phyloP scores from a whole-genome alignment of 2,888 invertebrate genomes.

The Pandemis cinnamomeana region DNA sequence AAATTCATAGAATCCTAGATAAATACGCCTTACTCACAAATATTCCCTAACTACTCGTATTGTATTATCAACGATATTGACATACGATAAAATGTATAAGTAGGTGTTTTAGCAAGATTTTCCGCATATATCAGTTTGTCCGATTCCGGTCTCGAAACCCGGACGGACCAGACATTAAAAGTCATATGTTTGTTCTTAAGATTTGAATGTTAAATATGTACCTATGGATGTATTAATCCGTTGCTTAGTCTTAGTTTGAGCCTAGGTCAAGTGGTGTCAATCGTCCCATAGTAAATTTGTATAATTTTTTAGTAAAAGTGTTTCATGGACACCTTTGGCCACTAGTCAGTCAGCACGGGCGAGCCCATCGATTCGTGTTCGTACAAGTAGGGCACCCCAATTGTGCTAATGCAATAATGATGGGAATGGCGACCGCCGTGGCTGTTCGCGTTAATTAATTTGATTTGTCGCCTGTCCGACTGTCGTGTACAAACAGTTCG shows the following conservation, averaged over 20 bases:
- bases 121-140: no score
- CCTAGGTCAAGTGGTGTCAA: no score
- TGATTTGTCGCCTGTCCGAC: constrained; percentile 71
- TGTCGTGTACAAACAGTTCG: constrained; percentile 37
- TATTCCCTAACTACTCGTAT: background rate
- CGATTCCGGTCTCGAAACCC: no score
- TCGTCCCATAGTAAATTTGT: no score
- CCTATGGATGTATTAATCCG: no score
- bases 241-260: no score
- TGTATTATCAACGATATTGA: background rate
- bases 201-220: no score
- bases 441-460: constrained; percentile 65
- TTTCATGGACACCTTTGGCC: background rate
- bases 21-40: constrained; percentile 2
- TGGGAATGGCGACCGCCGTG: constrained; percentile 37
- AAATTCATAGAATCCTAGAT: constrained; percentile 15
- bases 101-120: no score
- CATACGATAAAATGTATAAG: no score
- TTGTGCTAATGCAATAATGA: constrained; percentile 48
- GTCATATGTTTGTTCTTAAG: no score
- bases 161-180: no score
- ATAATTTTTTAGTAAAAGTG: no score
- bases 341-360: constrained; percentile 2
- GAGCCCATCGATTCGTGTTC: constrained; percentile 18
- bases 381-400: constrained; percentile 43